Evolutionary conservation across 2,888 invertebrate species (phyloP).

Genomic region (Lepidocyrtoides sp.): DNA sequence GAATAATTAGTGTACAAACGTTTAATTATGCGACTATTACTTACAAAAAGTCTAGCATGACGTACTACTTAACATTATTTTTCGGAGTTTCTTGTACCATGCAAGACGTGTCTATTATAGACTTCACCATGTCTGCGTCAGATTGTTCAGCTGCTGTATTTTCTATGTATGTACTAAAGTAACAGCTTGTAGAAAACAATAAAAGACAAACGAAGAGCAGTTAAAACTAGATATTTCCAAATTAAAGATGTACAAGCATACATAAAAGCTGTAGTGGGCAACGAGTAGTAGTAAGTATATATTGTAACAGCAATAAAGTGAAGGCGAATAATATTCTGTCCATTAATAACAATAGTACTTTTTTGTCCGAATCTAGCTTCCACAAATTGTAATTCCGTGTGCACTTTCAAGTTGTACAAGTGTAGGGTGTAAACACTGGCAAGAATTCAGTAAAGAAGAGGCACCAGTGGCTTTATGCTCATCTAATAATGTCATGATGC

Average conservation of each 20-base stretch:
- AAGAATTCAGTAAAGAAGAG: background rate
- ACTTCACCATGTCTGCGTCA: background rate
- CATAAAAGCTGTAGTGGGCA: constrained; percentile 21
- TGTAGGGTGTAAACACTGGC: constrained; percentile 38
- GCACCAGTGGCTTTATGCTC: constrained; percentile 26
- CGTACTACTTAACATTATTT: background rate
- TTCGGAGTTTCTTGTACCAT: constrained; percentile 13
- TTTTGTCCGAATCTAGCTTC: constrained; percentile 15
- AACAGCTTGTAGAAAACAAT: too few species aligned
- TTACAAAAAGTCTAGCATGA: constrained; percentile 29
- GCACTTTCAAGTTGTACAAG: background rate
- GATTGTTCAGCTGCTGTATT: background rate
- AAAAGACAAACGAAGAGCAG: background rate
- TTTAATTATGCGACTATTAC: constrained; percentile 74
- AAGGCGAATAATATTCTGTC: constrained; percentile 1
- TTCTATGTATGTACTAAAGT: too few species aligned
- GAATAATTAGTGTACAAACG: constrained; percentile 74
- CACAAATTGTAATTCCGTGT: background rate
- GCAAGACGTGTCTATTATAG: background rate
- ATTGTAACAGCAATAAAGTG: background rate
- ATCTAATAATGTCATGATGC: constrained; percentile 49
- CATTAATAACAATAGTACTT: background rate
- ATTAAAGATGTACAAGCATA: constrained; percentile 9
- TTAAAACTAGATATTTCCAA: constrained; percentile 59
- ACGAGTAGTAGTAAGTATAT: background rate